phyloP scores from a whole-genome alignment of 2,888 invertebrate species.

The Archips crataeganus region DNA sequence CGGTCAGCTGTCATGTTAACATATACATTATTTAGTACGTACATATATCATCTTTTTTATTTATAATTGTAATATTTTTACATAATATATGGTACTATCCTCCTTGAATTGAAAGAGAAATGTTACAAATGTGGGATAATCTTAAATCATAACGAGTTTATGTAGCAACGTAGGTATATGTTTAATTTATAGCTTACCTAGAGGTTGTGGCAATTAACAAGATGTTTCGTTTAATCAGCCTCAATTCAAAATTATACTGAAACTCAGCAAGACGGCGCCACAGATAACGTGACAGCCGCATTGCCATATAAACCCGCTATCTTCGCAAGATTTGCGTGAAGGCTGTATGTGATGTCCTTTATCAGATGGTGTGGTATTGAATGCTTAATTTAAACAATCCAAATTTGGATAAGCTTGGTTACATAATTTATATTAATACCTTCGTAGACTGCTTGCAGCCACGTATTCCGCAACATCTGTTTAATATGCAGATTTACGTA shows the following conservation, averaged over 20 bases:
- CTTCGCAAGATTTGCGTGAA: conserved; percentile 19
- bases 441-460: conserved; percentile 19
- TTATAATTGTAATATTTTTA: too few relatives aligned
- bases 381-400: conserved; percentile 13
- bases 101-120: too few relatives aligned
- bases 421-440: conserved; percentile 10
- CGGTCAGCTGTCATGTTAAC: neutral
- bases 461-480: conserved; percentile 10
- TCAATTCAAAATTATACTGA: neutral
- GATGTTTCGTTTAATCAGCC: neutral
- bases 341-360: conserved; percentile 31
- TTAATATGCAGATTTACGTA: neutral
- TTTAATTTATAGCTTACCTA: neutral
- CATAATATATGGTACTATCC: too few relatives aligned
- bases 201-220: neutral
- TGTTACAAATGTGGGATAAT: too few relatives aligned
- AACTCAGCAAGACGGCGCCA: conserved; percentile 16
- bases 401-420: neutral
- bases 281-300: conserved; percentile 15
- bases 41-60: too few relatives aligned
- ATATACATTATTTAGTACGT: too few relatives aligned
- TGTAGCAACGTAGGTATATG: neutral
- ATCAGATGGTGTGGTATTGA: conserved; percentile 20
- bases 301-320: conserved; percentile 22
- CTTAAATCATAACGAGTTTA: too few relatives aligned